Base-by-base conservation (phyloP, 2,888 invertebrate species). In the Neoitamus cyanurus region DNA sequence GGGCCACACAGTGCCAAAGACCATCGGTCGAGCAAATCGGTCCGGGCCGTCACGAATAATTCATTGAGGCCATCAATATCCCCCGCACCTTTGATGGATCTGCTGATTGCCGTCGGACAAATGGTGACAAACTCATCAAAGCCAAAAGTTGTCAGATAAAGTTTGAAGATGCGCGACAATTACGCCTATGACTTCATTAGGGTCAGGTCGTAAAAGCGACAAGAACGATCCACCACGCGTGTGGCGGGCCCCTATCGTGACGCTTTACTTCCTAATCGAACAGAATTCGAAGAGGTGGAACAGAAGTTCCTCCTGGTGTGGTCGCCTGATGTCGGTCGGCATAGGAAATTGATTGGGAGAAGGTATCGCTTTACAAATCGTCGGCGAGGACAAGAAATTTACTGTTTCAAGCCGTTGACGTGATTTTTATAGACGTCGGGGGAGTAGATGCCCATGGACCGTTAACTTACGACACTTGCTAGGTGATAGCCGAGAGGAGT, bases 161-260 rank as follows among this genome's bases (percentile, higher is more conserved):
- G 31, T 78, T 78, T 31, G 46, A 13, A 9, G 58, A 48, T 30
- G 28, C 48, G 28, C 78, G 4, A 31, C 78, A 78, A 78, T 78
- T 78, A 78, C 46, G 78, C 78, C 78, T 78, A 78, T 78, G 78
- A 78, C 78, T 78, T 78, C 78, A 78, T 78, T 78, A 78, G 78
- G 20, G 58, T 15, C 37, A 34, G 28, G 78, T 78, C 58, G 78
- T 78, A 78, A 78, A 58, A 78, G 9, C 9, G 25, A 58, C 58
- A 58, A 20, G 58, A 58, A 20, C 6, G 58, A 58, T 2, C 25
- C 58, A 7, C 58, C 20, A 15, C 58, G 58, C 58, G 58, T 58
- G 58, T 58, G 58, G 58, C 58, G 58, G 36, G 25, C 58, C 58
- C 58, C 58, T 58, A 58, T 58, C 58, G 58, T 20, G 58, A 3